phyloP scores from a whole-genome alignment of 2,797 vertebrate species.

The Danio tinwini region DNA sequence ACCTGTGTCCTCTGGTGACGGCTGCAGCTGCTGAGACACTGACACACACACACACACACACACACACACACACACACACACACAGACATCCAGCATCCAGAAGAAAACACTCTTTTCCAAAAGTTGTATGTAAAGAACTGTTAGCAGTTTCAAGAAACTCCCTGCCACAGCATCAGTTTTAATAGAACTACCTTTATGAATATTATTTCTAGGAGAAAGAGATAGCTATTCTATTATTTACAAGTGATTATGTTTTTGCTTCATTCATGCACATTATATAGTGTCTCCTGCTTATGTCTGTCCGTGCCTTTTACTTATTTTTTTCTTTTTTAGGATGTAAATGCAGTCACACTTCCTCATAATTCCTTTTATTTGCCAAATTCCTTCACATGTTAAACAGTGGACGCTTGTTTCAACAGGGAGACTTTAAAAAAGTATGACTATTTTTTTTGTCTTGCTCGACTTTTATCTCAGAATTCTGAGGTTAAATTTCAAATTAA shows the following conservation, averaged over 20 bases:
- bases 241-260: conserved; percentile 16
- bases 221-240: conserved; percentile 50
- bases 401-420: no score
- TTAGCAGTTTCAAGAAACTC: conserved; percentile 46
- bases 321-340: conserved; percentile 13
- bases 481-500: no score
- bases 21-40: conserved; percentile 63
- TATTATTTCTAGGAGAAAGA: conserved; percentile 51
- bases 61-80: no score
- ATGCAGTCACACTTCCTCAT: conserved; percentile 28
- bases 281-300: conserved; percentile 32
- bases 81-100: conserved; percentile 52
- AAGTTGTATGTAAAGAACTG: conserved; percentile 49
- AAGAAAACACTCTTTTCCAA: conserved; percentile 50
- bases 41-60: neutral
- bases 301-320: conserved; percentile 36
- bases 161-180: conserved; percentile 56
- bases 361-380: conserved; percentile 54
- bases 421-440: neutral
- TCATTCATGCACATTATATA: conserved; percentile 24
- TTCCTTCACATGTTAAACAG: conserved; percentile 17
- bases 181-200: conserved; percentile 51
- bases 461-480: neutral
- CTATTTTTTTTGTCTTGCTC: no score
- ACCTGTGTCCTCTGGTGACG: conserved; percentile 45